These are phyloP conservation scores for Diplolepis rosae DNA, from an alignment of 2,888 invertebrate species.

Conservation along the genomic window DNA sequence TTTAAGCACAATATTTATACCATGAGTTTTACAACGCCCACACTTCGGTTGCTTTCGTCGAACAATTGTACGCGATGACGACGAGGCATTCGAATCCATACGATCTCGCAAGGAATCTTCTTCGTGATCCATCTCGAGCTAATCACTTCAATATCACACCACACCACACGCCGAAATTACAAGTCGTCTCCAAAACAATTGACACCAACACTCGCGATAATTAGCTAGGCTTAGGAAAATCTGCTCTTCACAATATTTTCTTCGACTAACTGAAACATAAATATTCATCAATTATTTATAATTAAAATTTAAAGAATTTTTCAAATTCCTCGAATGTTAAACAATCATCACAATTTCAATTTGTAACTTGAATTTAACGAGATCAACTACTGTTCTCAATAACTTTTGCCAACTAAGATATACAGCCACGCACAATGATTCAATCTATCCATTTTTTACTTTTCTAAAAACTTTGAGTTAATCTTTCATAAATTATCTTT, in stretches of 20 bases:
- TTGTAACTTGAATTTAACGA: too few species aligned
- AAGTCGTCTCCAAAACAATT: not conserved
- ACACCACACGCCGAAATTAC: not conserved
- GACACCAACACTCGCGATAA: not conserved
- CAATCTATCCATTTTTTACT: too few species aligned
- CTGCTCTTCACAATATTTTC: too few species aligned
- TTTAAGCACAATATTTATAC: constrained; percentile 89
- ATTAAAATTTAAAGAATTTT: too few species aligned
- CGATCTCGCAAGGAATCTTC: not conserved
- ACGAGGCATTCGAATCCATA: not conserved
- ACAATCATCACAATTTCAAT: too few species aligned
- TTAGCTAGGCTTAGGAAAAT: not conserved
- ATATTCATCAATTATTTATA: not conserved
- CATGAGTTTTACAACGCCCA: constrained; percentile 93
- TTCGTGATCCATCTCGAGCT: not conserved
- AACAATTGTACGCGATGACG: not conserved
- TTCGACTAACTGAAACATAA: not conserved
- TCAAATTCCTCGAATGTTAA: too few species aligned
- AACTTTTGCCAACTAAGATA: too few species aligned
- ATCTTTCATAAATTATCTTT: too few species aligned
- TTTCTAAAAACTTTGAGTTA: too few species aligned
- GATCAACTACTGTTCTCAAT: too few species aligned
- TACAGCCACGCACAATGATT: too few species aligned
- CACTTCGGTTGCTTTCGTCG: constrained; percentile 81
- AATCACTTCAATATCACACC: not conserved